Evolutionary conservation across 2,113 vertebrate species (phyloP).

Genomic region (Sigmodon hispidus): DNA sequence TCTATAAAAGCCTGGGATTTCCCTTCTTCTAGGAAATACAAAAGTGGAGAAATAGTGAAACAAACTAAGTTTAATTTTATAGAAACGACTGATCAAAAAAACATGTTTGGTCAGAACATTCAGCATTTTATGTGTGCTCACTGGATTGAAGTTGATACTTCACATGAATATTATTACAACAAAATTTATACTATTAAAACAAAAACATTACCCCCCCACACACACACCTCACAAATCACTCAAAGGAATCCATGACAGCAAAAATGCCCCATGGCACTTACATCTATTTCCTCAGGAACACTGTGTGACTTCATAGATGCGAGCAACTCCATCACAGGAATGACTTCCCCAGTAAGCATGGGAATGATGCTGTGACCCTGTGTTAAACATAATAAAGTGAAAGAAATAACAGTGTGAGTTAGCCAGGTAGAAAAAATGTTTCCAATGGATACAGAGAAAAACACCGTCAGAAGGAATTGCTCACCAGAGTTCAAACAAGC

Average conservation of each 20-base stretch:
- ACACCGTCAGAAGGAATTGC: background rate
- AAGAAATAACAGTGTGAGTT: conserved; percentile 21
- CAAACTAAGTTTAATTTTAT: conserved; percentile 14
- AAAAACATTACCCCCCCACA: background rate
- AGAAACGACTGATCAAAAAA: too few relatives aligned
- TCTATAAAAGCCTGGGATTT: background rate
- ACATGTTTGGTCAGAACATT: background rate
- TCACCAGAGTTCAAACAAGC: conserved; percentile 19
- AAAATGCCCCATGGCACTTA: conserved; percentile 81
- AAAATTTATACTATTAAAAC: conserved; percentile 35
- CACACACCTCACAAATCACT: background rate
- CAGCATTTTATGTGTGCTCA: background rate
- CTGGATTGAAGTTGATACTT: background rate
- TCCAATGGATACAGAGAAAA: conserved; percentile 8
- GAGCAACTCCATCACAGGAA: conserved; percentile 97
- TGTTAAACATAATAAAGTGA: conserved; percentile 56
- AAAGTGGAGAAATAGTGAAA: conserved; percentile 5
- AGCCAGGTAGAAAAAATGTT: background rate
- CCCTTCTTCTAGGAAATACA: background rate
- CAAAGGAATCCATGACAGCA: background rate
- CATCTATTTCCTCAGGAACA: conserved; percentile 95
- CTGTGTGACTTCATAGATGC: conserved; percentile 97
- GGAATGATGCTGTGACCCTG: conserved; percentile 97
- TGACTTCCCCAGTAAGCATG: conserved; percentile 95
- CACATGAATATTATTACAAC: background rate